phyloP scores from a whole-genome alignment of 2,113 vertebrate species.

The Nematolebias whitei region DNA sequence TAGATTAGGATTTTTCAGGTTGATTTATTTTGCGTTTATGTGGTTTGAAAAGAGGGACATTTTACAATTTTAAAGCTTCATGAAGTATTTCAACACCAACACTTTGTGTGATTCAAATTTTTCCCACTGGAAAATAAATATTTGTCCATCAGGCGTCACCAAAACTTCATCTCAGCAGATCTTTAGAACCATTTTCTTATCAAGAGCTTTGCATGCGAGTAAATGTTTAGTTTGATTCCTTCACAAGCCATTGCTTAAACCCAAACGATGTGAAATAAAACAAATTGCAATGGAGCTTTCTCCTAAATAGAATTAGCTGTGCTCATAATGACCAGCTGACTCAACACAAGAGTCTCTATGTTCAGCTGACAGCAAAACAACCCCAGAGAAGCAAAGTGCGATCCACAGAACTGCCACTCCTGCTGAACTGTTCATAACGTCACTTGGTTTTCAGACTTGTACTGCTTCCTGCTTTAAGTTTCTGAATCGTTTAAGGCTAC shows the following conservation, averaged over 20 bases:
- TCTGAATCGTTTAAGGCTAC: conserved; percentile 71
- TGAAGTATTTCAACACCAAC: too few relatives aligned
- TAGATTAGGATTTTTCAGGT: too few relatives aligned
- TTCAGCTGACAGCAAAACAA: not conserved
- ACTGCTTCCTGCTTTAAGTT: conserved; percentile 48
- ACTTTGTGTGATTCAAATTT: too few relatives aligned
- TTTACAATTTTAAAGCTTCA: too few relatives aligned
- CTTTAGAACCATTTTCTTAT: not conserved
- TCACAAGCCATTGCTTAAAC: conserved; percentile 1
- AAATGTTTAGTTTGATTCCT: not conserved
- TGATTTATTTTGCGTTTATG: too few relatives aligned
- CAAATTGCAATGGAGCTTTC: not conserved
- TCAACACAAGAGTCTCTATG: not conserved
- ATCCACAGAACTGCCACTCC: not conserved
- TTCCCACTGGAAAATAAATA: too few relatives aligned
- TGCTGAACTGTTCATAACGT: not conserved
- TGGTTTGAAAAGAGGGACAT: too few relatives aligned
- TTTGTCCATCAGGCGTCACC: not conserved
- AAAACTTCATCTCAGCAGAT: not conserved
- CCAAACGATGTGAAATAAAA: not conserved
- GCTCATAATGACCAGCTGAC: not conserved
- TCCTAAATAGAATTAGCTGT: not conserved
- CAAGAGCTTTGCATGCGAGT: not conserved
- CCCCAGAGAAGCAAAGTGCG: not conserved
- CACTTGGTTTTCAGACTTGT: conserved; percentile 29